These are phyloP conservation scores for Cassiopea xamachana DNA, from an alignment of 30 jellyfish, hydroid and myxozoan species.

Conservation along the genomic window DNA sequence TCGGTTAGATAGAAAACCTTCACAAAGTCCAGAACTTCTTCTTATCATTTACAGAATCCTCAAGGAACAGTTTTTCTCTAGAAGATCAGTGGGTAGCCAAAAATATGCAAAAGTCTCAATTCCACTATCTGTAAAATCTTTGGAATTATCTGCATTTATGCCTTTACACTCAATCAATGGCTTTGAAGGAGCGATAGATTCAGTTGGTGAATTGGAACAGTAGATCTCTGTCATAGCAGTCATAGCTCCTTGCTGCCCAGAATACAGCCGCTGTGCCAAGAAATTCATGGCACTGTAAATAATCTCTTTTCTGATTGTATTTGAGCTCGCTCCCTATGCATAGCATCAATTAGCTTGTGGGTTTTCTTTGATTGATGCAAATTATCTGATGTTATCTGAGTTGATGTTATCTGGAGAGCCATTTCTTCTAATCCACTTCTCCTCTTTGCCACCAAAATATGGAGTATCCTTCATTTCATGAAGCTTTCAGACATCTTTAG, in stretches of 20 bases:
- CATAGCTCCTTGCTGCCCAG: constrained; percentile 45
- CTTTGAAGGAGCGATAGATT: constrained; percentile 8
- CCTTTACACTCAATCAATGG: constrained; percentile 49
- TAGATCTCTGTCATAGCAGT: constrained; percentile 28
- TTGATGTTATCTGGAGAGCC: constrained; percentile 24
- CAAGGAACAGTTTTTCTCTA: constrained; percentile 7
- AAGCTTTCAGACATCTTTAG: constrained; percentile 23
- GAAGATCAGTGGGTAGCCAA: constrained; percentile 14
- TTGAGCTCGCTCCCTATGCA: not conserved
- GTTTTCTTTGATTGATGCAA: constrained; percentile 37
- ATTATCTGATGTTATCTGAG: constrained; percentile 9
- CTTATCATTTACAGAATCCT: constrained; percentile 28
- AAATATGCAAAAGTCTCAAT: constrained; percentile 11
- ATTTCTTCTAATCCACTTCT: constrained; percentile 24
- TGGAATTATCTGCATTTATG: constrained; percentile 28
- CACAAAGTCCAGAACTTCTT: constrained; percentile 24
- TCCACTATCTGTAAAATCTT: constrained; percentile 31
- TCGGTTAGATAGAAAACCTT: constrained; percentile 31
- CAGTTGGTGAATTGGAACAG: constrained; percentile 40
- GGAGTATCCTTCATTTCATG: constrained; percentile 19
- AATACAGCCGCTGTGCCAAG: constrained; percentile 23
- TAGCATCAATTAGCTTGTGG: not conserved
- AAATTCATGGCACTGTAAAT: constrained; percentile 56
- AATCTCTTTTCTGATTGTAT: constrained; percentile 48
- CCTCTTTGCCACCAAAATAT: constrained; percentile 32